Base-by-base conservation (phyloP, 1,140 invertebrate genomes). In the Penaeus indicus region DNA sequence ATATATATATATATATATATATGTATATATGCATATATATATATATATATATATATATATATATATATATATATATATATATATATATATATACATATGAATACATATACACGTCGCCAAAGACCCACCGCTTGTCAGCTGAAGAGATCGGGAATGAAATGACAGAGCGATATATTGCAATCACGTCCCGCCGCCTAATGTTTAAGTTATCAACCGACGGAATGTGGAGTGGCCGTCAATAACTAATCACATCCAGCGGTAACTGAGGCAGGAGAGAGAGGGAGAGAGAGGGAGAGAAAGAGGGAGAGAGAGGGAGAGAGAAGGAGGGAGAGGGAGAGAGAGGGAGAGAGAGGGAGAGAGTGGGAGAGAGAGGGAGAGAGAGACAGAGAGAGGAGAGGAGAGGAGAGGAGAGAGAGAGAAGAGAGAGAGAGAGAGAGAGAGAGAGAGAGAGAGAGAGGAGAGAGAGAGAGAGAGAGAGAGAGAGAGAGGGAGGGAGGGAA, bases 51-150 rank as follows among this genome's bases (percentile, higher is more conserved):
- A 72, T 72, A 27, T 72, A n/a, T 72, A 27, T 72, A n/a, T 72
- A 72, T 72, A n/a, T 72, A 72, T 72, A 72, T n/a, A 72, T 72
- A 72, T 72, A 72, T 72, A 72, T 72, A 72, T 72, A n/a, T n/a
- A 72, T 72, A 72, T 72, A 19, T 72, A 72, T n/a, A 72, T n/a
- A 72, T 22, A 3, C 42, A 72, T 72, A 72, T 72, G n/a, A n/a
- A 18, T 3, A 38, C 25, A 3, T 72, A 38, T 27, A 38, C 3
- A 1, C n/a, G 22, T 5, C 3, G 4, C 42, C 42, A 47, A 47
- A 3, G 4, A 47, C 3, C 42, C 42, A 10, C 42, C 42, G 42
- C 42, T 5, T 5, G 42, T 47, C 42, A 47, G 42, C 42, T 10
- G 42, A 47, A 47, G 42, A 47, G 42, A 47, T 47, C 42, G 42